A percentile compares a stretch with the other conserved stretches of the same genome.
phyloP scores from a whole-genome alignment of 2,113 vertebrate species.

The Prunella himalayana region DNA sequence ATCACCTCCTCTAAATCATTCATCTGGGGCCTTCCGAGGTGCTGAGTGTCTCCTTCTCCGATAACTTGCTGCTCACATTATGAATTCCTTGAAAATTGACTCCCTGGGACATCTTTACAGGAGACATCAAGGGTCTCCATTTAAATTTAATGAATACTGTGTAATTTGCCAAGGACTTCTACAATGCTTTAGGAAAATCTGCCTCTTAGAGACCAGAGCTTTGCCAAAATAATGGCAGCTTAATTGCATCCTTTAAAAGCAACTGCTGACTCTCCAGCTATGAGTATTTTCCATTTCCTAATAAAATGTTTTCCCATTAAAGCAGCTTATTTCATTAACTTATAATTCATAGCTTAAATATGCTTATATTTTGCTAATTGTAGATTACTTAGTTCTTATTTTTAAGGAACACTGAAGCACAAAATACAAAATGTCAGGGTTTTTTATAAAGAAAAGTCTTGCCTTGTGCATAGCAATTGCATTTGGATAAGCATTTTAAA shows the following conservation, averaged over 20 bases:
- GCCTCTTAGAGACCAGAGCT: background rate
- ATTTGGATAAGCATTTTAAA: background rate
- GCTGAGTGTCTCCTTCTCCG: slow-evolving; percentile 43
- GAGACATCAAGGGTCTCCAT: slow-evolving; percentile 23
- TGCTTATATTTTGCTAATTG: slow-evolving; percentile 28
- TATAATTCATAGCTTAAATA: background rate
- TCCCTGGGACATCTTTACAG: slow-evolving; percentile 54
- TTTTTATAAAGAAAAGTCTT: background rate
- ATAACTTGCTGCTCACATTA: slow-evolving; percentile 52
- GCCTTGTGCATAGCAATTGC: background rate
- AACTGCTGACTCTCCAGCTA: slow-evolving; percentile 7
- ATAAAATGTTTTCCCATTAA: background rate
- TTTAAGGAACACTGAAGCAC: background rate
- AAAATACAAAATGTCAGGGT: background rate
- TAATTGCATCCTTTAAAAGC: slow-evolving; percentile 7
- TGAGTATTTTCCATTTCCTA: slow-evolving; percentile 11
- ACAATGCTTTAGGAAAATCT: slow-evolving; percentile 9
- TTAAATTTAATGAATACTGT: slow-evolving; percentile 54
- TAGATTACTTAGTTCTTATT: slow-evolving; percentile 13
- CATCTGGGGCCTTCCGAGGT: background rate
- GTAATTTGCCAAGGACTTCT: slow-evolving; percentile 31
- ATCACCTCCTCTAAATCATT: slow-evolving; percentile 53
- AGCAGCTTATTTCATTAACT: slow-evolving; percentile 10
- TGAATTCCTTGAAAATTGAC: slow-evolving; percentile 63
- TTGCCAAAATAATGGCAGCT: background rate